phyloP scores from a whole-genome alignment of 2,888 invertebrate species.

The Drosophila hamatofila region DNA sequence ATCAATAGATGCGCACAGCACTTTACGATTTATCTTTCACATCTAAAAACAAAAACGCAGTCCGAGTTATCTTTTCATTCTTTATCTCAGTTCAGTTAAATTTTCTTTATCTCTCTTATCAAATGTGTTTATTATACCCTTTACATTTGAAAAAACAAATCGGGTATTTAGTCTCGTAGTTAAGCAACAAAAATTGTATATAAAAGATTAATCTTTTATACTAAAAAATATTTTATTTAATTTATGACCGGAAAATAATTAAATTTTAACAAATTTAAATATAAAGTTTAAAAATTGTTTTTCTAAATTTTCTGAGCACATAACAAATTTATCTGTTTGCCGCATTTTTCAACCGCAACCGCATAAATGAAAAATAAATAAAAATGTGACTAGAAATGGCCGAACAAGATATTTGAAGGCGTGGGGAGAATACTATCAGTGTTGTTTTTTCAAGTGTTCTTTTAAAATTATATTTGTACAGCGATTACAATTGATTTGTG shows the following conservation, averaged over 20 bases:
- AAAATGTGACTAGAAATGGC: neutral
- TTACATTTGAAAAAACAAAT: neutral
- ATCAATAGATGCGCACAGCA: constrained; percentile 11
- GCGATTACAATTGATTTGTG: too few relatives aligned
- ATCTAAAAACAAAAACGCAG: constrained; percentile 21
- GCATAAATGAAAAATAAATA: neutral
- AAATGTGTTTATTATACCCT: constrained; percentile 29
- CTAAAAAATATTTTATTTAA: neutral
- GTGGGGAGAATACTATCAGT: too few relatives aligned
- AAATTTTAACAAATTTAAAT: neutral
- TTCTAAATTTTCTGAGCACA: neutral
- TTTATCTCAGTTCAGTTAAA: constrained; percentile 41
- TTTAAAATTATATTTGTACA: too few relatives aligned
- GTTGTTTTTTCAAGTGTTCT: too few relatives aligned
- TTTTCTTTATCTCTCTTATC: constrained; percentile 51
- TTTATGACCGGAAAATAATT: neutral
- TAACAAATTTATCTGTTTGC: neutral
- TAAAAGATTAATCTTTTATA: neutral
- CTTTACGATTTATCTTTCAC: constrained; percentile 24
- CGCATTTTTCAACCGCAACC: neutral
- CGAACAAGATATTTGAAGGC: too few relatives aligned
- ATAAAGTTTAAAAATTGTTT: neutral
- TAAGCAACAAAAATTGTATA: neutral
- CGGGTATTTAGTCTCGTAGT: neutral
- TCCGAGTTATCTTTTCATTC: constrained; percentile 37